Conservation (phyloP, 2,113 vertebrate species). For the Ciconia stormi region DNA sequence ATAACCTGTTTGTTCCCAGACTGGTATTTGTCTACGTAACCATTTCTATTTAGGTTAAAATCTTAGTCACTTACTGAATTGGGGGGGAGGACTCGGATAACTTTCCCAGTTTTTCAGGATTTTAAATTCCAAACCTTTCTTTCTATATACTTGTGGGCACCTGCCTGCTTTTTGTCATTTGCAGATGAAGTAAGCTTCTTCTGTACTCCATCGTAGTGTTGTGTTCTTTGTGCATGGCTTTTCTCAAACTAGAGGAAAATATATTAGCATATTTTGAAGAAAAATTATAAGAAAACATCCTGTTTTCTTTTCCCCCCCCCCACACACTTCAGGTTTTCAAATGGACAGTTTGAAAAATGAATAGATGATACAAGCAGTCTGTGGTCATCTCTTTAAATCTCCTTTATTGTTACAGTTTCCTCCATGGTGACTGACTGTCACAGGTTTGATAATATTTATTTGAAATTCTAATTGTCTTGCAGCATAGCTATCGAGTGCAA, state of each 20-base stretch:
- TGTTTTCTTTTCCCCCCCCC: not conserved
- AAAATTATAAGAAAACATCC: not conserved
- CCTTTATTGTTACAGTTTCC: not conserved
- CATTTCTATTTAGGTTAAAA: not conserved
- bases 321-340: not conserved
- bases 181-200: not conserved
- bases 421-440: not conserved
- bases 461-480: not conserved
- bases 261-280: not conserved
- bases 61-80: not conserved
- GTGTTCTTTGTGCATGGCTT: not conserved
- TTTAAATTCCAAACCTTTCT: not conserved
- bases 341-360: not conserved
- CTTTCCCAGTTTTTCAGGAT: not conserved
- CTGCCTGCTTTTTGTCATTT: not conserved
- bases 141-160: not conserved
- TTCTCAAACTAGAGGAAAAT: not conserved
- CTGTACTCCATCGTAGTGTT: not conserved
- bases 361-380: not conserved
- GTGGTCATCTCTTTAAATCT: not conserved
- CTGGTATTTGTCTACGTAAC: not conserved
- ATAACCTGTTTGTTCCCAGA: not conserved
- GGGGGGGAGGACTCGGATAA: fast-evolving
- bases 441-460: not conserved
- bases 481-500: not conserved